phyloP scores from a whole-genome alignment of 2,888 invertebrate genomes.

The Lucinisca nassula region DNA sequence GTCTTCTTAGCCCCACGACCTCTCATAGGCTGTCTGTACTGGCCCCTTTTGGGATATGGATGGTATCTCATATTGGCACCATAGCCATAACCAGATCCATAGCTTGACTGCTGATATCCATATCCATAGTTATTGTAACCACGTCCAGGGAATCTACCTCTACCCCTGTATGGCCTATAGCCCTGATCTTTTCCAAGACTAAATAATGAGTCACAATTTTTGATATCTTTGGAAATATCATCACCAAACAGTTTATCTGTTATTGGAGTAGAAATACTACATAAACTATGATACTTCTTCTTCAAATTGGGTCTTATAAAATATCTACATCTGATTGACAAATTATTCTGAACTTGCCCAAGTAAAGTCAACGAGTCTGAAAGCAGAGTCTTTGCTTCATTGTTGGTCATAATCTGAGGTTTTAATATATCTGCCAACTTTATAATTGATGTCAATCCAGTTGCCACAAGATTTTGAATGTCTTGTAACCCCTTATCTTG shows the following conservation, averaged over 20 bases:
- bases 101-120: too few species aligned
- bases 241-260: conserved; percentile 33
- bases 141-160: not conserved
- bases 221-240: conserved; percentile 40
- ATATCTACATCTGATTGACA: conserved; percentile 35
- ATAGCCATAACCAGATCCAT: too few species aligned
- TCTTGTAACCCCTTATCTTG: too few species aligned
- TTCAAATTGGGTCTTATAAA: conserved; percentile 30
- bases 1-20: too few species aligned
- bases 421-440: conserved; percentile 25
- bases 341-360: conserved; percentile 39
- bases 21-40: too few species aligned
- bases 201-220: conserved; percentile 16
- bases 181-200: conserved; percentile 8
- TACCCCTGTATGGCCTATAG: not conserved
- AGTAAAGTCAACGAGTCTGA: conserved; percentile 34
- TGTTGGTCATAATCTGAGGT: not conserved
- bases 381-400: conserved; percentile 7
- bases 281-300: conserved; percentile 18
- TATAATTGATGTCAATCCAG: too few species aligned
- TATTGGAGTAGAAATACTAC: conserved; percentile 7
- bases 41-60: too few species aligned
- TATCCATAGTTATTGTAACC: too few species aligned
- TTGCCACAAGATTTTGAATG: too few species aligned
- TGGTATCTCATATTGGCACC: not conserved